Conservation (phyloP, 64 coral and sea anemone species). For the Dendronephthya gigantea region DNA sequence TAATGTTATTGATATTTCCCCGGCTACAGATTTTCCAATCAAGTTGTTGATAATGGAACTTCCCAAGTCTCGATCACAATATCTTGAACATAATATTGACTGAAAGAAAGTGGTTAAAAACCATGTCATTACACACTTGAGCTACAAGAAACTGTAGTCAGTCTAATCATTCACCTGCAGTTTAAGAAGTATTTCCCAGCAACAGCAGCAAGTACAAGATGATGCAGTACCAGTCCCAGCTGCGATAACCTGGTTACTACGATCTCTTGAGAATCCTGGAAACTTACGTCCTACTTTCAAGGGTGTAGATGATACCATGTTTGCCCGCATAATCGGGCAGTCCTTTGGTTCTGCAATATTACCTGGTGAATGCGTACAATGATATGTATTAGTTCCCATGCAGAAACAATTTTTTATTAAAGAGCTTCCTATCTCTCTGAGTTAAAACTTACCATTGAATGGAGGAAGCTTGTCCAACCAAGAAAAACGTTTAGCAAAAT, state of each 20-base stretch:
- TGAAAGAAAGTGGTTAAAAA: not conserved
- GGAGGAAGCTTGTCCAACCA: not conserved
- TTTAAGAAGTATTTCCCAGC: not conserved
- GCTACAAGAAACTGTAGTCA: not conserved
- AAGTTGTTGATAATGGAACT: not conserved
- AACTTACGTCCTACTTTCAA: not conserved
- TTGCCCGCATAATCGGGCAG: not conserved
- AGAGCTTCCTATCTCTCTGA: not conserved
- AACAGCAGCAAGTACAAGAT: not conserved
- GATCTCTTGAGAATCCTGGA: not conserved
- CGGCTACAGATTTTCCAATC: not conserved
- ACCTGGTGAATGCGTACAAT: not conserved
- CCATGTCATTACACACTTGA: not conserved
- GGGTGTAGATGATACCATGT: not conserved
- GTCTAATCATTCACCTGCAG: not conserved
- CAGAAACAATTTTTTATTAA: not conserved
- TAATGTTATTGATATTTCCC: not conserved
- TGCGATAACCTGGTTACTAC: too few relatives aligned
- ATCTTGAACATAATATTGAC: slow-evolving; percentile 1
- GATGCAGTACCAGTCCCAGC: not conserved
- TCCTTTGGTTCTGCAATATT: not conserved
- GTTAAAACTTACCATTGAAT: not conserved
- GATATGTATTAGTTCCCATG: not conserved
- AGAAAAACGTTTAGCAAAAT: not conserved
- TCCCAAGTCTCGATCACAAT: not conserved